Evolutionary conservation across 2,113 vertebrate species (phyloP), one percentile per base, ranked within the genome.

Genomic region (Abramis brama): DNA sequence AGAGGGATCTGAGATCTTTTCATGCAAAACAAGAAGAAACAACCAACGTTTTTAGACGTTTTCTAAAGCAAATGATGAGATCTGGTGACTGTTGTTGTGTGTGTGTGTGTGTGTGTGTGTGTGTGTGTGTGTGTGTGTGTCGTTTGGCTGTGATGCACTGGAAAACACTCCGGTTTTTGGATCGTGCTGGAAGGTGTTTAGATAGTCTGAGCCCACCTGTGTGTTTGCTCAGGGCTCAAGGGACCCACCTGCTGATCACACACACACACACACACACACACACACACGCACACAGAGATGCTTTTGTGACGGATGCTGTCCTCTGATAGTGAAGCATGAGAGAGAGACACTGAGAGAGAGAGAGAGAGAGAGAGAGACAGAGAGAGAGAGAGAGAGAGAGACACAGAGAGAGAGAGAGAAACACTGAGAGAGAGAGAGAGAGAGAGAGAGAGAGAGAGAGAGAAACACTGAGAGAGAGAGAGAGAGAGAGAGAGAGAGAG

Each of bases 111-210:
- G 36, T 39, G 36, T 39, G 36, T 39, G 36, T 36, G 36, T 36
- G 36, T 6, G 36, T 36, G 36, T 36, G 36, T 6, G 36, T 36
- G 36, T 36, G 36, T 36, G 36, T 6, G 86, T 83, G 89, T n/a
- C 88, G 83, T 74, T 60, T 87, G 88, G 81, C 82, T 62, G 78
- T 74, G 70, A 84, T 50, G 76, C 68, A 50, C 71, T 90, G 92
- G 92, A 93, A 94, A 93, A 92, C 86, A 86, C 86, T 87, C 86
- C 83, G 82, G 86, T 89, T 89, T 90, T 91, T 91, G 81, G 88
- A 85, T 70, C 89, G 86, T 93, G 91, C 89, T 27, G 80, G 71
- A 70, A 75, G 86, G 74, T 92, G 93, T 92, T 91, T 91, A 77
- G 84, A 90, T 90, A 89, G 90, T 74, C 82, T 74, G 89, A 55